Base-by-base conservation (phyloP, 2,888 invertebrate species). In the Coelopa pilipes region DNA sequence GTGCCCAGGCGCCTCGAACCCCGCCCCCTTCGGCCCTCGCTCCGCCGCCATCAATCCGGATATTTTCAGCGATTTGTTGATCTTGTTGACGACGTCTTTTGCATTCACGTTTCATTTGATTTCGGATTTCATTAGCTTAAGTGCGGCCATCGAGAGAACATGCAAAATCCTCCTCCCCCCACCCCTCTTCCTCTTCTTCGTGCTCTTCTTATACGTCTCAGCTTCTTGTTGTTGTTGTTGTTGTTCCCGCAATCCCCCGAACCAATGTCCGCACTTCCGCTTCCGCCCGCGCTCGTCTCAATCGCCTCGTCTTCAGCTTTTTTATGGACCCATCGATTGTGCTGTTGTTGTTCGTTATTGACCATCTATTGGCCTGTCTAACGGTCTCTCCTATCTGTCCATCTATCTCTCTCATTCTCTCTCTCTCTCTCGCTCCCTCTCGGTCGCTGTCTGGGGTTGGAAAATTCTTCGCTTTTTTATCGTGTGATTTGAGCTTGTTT, bases 61-160 rank as follows among this genome's bases (percentile, higher is more conserved):
- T 12, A 63, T 46, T 19, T 12, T 21, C 19, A 60, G 62, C 66
- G 75, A 50, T 50, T 24, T 21, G 9, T 68, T 68, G 15, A 11
- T 3, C 34, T 21, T 17, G 17, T 63, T 63, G 55, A 15, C 19
- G 50, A 66, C 62, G 75, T 50, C 68, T 74, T 78, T 81, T 83
- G 78, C 79, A 81, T 83, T 83, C 79, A 83, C 84, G 84, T 82
- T 78, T 83, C 86, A 85, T 85, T 85, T 85, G 81, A 82, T 85
- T 84, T 81, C 83, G 84, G 81, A 85, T 85, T 85, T 85, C 85
- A 85, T 85, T 84, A 82, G 79, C 78, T 82, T 81, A 82, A 82
- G 84, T 81, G 81, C 80, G 80, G 66, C 73, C 57, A 74, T 72
- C 49, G 74, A 72, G 21, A 12, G 9, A 17, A 53, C n/a, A 70